phyloP scores from a whole-genome alignment of 2,888 invertebrate genomes.

The Panorpa germanica region DNA sequence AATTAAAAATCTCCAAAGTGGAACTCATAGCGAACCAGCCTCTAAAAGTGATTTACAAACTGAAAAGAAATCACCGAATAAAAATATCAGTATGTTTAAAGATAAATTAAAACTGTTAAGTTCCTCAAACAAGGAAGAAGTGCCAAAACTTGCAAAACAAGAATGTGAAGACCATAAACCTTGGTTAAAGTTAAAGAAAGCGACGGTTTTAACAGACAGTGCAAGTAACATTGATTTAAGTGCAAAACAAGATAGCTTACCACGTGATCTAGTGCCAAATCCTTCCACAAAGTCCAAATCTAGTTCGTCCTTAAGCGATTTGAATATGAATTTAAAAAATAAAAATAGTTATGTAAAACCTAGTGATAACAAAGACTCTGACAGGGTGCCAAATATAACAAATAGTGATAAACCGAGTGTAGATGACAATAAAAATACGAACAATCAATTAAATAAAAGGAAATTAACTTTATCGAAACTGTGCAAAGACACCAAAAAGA shows the following conservation, averaged over 20 bases:
- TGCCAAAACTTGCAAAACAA: conserved; percentile 19
- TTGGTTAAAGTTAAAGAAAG: conserved; percentile 64
- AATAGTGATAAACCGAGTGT: too few species aligned
- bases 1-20: conserved; percentile 35
- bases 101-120: conserved; percentile 29
- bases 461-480: conserved; percentile 11
- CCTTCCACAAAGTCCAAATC: too few species aligned
- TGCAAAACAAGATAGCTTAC: too few species aligned
- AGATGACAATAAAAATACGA: too few species aligned
- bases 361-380: too few species aligned
- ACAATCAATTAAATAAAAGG: conserved; percentile 13
- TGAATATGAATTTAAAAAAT: too few species aligned
- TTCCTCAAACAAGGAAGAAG: conserved; percentile 20
- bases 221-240: too few species aligned
- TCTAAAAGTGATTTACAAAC: conserved; percentile 3
- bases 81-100: conserved; percentile 19
- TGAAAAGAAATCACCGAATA: conserved; percentile 11
- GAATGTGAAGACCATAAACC: conserved; percentile 29
- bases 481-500: conserved; percentile 38
- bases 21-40: conserved; percentile 5
- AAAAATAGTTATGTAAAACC: too few species aligned
- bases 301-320: too few species aligned
- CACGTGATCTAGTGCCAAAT: too few species aligned
- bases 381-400: too few species aligned
- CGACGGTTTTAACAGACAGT: conserved; percentile 28